A percentile compares a stretch with the other conserved stretches of the same genome.
phyloP scores from a whole-genome alignment of 2,113 vertebrate species.

The Bombycilla garrulus region DNA sequence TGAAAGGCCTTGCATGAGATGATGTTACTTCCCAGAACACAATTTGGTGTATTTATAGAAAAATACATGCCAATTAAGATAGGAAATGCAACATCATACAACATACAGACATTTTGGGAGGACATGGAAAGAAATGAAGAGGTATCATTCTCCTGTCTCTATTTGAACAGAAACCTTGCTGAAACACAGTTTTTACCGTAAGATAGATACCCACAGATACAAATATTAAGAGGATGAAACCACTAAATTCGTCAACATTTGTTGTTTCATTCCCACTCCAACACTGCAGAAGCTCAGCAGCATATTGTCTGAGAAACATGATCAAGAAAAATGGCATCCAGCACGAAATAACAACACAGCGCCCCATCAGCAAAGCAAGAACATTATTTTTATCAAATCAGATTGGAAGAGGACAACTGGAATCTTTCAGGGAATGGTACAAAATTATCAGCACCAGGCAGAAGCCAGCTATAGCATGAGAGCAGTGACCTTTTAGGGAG shows the following conservation, averaged over 20 bases:
- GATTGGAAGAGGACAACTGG: neutral
- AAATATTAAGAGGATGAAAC: neutral
- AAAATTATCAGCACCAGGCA: neutral
- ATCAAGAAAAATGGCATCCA: neutral
- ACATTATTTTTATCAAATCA: neutral
- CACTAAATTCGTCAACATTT: neutral
- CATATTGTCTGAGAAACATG: neutral
- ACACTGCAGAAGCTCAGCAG: neutral
- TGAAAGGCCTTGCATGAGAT: neutral
- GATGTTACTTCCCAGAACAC: neutral
- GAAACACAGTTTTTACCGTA: neutral
- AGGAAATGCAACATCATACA: neutral
- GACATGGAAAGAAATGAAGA: neutral
- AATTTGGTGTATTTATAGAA: neutral
- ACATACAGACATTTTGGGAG: neutral
- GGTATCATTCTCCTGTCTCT: neutral
- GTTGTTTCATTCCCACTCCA: neutral
- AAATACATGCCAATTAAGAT: neutral
- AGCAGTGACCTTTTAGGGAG: neutral
- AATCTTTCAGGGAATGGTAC: neutral
- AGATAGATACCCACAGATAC: neutral
- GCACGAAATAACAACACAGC: neutral
- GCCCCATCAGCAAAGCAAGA: neutral
- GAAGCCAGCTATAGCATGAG: neutral
- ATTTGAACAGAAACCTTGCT: neutral